Evolutionary conservation across 2,797 vertebrate genomes (phyloP), one percentile per base, ranked within the genome.

Genomic region (Sebastes melanostomus): DNA sequence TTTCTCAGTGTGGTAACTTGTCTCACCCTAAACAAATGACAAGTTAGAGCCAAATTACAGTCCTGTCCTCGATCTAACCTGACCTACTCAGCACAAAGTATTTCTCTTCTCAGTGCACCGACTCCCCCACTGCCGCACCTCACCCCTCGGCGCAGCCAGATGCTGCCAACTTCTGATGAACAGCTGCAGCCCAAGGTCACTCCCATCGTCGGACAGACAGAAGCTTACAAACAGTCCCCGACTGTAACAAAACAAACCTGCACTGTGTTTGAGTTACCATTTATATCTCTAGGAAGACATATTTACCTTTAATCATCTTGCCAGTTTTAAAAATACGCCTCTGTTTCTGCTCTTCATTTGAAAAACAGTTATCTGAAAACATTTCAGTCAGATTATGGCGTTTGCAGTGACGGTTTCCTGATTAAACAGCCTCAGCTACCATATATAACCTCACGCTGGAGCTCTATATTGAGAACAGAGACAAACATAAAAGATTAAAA

Each of bases 121-220:
- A 32, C 54, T 55, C 68, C 54, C 73, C 63, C 72, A 38, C 55
- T 22, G 14, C 56, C 29, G 14, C 82, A 75, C 58, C 62, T 77
- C 77, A 30, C 24, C 74, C 38, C 46, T 80, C 80, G 81, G 55
- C 66, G 10, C 76, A 77, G 77, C 84, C 86, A 91, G 89, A 93
- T 86, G 84, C 86, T 80, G 83, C 83, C 78, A 81, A 76, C 75
- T 82, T 77, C 77, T 85, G 84, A 84, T 16, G 9, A 92, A 92
- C 88, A 93, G 87, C 91, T 91, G 91, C 82, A 86, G 78, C 69
- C 78, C 80, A 91, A 88, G 90, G 91, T 90, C 75, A 70, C 63
- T 42, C 76, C 82, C 77, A 52, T 72, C 55, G 58, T 66, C 29
- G 11, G 69, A 80, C 75, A 61, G 78, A 80, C 58, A 81, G 84